Base-by-base conservation (phyloP, 2,797 vertebrate genomes). In the Odontamblyopus rebecca region DNA sequence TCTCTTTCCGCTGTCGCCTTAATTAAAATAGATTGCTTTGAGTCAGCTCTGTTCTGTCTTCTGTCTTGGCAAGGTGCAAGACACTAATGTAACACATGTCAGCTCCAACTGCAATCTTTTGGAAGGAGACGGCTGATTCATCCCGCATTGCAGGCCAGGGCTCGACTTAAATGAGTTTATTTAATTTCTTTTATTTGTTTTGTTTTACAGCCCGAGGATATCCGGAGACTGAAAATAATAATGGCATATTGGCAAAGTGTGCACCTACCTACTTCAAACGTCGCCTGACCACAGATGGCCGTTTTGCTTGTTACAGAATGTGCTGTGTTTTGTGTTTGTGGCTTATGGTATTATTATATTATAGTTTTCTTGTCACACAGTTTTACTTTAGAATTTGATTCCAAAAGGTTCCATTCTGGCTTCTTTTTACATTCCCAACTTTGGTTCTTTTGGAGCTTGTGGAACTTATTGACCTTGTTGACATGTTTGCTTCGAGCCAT, bases 31-130 rank as follows among this genome's bases (percentile, higher is more conserved):
- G 54, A 57, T 26, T 26, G 54, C 54, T 57, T 57, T 27, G 26
- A 29, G 27, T 29, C 61, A 13, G n/a, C 32, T 19, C 32, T 38
- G 19, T 23, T 63, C 61, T 41, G 19, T 23, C 35, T 23, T 63
- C 61, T 41, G 19, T 23, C 35, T 19, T n/a, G 18, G 61, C 18
- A 63, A 63, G 32, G 61, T 63, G 61, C 61, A 26, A 38, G 61
- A 63, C 32, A 19, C 61, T 63, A 63, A 63, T 63, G 32, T 61
- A 63, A 63, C 61, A 63, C 32, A 35, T 63, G 61, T 38, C 60
- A 61, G 60, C 60, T 61, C 60, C 2, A 61, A 61, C 60, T n/a
- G 18, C 6, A 35, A n/a, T 19, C 32, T 32, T 38, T 61, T 19
- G 60, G 60, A 61, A n/a, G 19, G 18, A 61, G n/a, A 19, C n/a